Percentiles rank a stretch among this genome's conserved stretches.
These are phyloP conservation scores for Antigone vipio DNA, from an alignment of 2,113 vertebrate genomes.

Conservation along the genomic window DNA sequence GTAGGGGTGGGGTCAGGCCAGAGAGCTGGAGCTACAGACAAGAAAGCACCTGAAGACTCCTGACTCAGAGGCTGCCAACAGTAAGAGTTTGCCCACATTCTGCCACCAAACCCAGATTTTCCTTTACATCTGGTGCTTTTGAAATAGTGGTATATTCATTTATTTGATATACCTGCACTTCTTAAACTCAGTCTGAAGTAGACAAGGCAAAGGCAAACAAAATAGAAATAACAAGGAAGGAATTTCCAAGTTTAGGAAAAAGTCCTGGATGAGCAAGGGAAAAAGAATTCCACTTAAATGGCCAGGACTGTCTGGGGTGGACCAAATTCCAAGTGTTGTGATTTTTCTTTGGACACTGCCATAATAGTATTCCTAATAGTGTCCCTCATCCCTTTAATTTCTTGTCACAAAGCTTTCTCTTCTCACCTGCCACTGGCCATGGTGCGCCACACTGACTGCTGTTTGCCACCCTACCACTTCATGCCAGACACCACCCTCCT, in stretches of 20 bases:
- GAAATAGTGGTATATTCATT: rapidly evolving
- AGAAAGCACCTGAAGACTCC: not conserved
- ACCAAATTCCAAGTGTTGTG: not conserved
- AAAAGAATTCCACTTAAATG: not conserved
- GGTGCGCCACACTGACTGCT: not conserved
- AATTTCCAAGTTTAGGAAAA: not conserved
- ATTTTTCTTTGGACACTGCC: not conserved
- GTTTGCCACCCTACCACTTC: not conserved
- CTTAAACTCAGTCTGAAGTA: not conserved
- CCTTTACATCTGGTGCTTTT: not conserved
- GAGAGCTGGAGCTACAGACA: not conserved
- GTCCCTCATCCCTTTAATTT: not conserved
- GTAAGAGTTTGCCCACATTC: not conserved
- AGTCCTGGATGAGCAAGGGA: not conserved
- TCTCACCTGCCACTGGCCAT: not conserved
- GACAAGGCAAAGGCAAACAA: not conserved
- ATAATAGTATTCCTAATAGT: not conserved
- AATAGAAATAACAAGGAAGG: not conserved
- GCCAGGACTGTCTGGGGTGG: not conserved
- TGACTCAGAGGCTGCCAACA: not conserved
- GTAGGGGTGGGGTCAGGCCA: not conserved
- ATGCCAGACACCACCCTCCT: not conserved
- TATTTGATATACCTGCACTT: not conserved
- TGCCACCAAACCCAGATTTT: not conserved
- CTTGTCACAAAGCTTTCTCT: not conserved